Base-by-base conservation (phyloP, 2,113 vertebrate species). In the Numida meleagris region DNA sequence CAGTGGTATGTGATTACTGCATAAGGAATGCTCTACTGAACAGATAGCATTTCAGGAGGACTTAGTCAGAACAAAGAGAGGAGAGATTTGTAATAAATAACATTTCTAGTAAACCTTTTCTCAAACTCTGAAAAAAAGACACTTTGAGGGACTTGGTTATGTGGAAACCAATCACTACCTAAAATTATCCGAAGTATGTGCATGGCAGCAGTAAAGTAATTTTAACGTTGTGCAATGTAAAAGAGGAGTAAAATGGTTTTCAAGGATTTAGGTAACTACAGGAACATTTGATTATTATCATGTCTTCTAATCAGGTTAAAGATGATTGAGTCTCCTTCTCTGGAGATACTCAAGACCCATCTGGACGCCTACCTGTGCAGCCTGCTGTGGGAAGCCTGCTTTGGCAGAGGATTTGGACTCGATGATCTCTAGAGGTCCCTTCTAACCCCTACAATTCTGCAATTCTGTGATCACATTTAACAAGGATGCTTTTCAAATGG, bases 21-120 rank as follows among this genome's bases (percentile, higher is more conserved):
- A 91, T 61, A 68, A 89, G 46, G 83, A 96, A 97, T 91, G 78
- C 70, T 87, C 94, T 86, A 75, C 1, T 23, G 88, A 96, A 70
- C 73, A 95, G 70, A 91, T 23, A 92, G 62, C 45, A 71, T 91
- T 95, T 93, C 51, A 84, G 75, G 33, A 95, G 71, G 45, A 27
- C 40, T 95, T 88, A 95, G 85, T 95, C 84, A 95, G 55, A 88
- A 63, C 48, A 63, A 82, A 93, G 76, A 53, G 77, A 92, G 71
- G 29, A 61, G 62, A 79, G 33, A 71, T 58, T 76, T 46, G 16
- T 88, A 71, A 94, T 38, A 93, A 87, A 42, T 48, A 80, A 23
- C 72, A 83, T 88, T 91, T 93, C 82, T 93, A 85, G 66, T 20
- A 63, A 95, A 84, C 34, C 10, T 31, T 82, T 93, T 77, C 70